A percentile compares a stretch with the other conserved stretches of the same genome.
These are phyloP conservation scores for Anolis apletophallus DNA, from an alignment of 2,797 vertebrate species.

Conservation along the genomic window DNA sequence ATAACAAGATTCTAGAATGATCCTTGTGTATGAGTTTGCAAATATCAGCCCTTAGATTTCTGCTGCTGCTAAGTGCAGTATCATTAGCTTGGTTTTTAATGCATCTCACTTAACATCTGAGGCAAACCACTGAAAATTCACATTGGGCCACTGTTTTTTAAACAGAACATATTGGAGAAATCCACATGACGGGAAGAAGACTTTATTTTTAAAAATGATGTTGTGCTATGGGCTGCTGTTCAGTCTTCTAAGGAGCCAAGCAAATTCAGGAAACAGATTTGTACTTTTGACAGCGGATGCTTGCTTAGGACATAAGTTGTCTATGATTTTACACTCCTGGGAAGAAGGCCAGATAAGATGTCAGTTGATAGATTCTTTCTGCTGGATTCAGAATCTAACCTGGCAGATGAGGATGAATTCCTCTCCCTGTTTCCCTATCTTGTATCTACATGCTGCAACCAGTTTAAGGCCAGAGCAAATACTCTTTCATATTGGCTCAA, in stretches of 20 bases:
- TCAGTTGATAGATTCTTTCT: background rate
- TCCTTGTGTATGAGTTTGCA: background rate
- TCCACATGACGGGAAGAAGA: accelerated
- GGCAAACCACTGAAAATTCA: background rate
- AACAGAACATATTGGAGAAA: slow-evolving; percentile 21
- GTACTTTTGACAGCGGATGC: slow-evolving; percentile 35
- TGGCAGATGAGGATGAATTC: background rate
- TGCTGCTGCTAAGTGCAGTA: background rate
- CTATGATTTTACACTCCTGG: slow-evolving; percentile 25
- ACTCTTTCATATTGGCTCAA: too few relatives aligned
- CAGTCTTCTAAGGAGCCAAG: slow-evolving; percentile 41
- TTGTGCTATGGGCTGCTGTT: slow-evolving; percentile 5
- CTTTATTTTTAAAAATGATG: slow-evolving; percentile 25
- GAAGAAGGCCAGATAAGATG: background rate
- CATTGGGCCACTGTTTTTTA: slow-evolving; percentile 1
- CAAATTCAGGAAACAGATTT: slow-evolving; percentile 45
- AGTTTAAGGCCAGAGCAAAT: too few relatives aligned
- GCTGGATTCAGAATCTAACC: background rate
- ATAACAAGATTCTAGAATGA: background rate
- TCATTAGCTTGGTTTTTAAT: slow-evolving; percentile 9
- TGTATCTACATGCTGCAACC: too few relatives aligned
- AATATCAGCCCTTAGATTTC: background rate
- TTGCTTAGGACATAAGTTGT: slow-evolving; percentile 4
- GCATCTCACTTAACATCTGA: slow-evolving; percentile 28
- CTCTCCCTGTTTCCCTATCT: too few relatives aligned